Evolutionary conservation across 2,113 vertebrate genomes (phyloP).

Genomic region (Toxotes jaculatrix): DNA sequence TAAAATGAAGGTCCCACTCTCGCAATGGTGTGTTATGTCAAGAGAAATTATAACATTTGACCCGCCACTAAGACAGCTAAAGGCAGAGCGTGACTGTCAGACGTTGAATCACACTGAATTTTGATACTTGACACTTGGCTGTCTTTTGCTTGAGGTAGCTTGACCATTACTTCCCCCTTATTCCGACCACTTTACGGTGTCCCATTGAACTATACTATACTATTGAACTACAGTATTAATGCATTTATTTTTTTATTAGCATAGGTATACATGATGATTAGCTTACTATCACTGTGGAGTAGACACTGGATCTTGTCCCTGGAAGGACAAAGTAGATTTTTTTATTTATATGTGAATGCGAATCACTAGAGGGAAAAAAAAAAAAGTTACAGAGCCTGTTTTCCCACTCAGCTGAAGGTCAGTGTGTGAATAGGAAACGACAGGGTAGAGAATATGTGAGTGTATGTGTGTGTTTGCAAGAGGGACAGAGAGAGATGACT

Average conservation of each 20-base stretch:
- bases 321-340: constrained; percentile 16
- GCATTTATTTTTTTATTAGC: background rate
- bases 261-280: constrained; percentile 11
- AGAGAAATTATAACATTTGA: background rate
- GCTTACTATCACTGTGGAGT: constrained; percentile 9
- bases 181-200: background rate
- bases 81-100: background rate
- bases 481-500: constrained; percentile 40
- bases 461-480: constrained; percentile 5
- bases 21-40: background rate
- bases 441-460: constrained; percentile 10
- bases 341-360: constrained; percentile 53
- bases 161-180: background rate
- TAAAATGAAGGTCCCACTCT: constrained; percentile 1
- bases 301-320: constrained; percentile 31
- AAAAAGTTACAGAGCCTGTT: constrained; percentile 53
- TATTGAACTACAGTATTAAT: constrained; percentile 15
- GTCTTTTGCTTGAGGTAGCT: background rate
- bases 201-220: background rate
- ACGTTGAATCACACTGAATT: background rate
- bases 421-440: constrained; percentile 54
- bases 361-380: constrained; percentile 21
- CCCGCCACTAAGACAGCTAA: background rate
- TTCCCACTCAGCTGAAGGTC: constrained; percentile 74
- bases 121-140: background rate